Conservation (phyloP, 2,888 invertebrate species). For the Blera fallax region DNA sequence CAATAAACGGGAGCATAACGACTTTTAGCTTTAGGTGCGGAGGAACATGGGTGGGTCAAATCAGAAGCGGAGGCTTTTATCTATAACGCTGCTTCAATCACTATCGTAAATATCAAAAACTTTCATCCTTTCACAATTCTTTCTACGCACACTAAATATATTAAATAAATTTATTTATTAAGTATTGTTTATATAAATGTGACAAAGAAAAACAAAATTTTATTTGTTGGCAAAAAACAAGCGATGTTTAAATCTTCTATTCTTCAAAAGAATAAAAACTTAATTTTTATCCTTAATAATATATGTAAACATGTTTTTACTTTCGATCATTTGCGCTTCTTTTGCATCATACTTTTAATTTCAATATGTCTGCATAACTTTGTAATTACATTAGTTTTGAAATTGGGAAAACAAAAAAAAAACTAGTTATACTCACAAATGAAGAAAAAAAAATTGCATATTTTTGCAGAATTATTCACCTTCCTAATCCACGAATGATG, state of each 20-base stretch:
- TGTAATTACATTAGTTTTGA: not conserved
- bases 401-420: not conserved
- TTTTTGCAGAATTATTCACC: not conserved
- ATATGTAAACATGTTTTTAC: not conserved
- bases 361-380: not conserved
- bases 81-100: no score
- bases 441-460: not conserved
- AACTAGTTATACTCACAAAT: not conserved
- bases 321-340: slow-evolving; percentile 62
- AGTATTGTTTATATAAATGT: not conserved
- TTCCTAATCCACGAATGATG: not conserved
- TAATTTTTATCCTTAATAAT: not conserved
- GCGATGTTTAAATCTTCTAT: slow-evolving; percentile 60
- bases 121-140: not conserved
- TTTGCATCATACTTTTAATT: not conserved
- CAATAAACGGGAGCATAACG: no score
- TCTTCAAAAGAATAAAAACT: not conserved
- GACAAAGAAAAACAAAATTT: not conserved
- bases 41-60: no score
- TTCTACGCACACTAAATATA: not conserved
- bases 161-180: not conserved
- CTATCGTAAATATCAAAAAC: not conserved
- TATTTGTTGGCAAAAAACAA: slow-evolving; percentile 65
- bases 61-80: no score
- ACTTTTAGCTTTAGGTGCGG: no score